Evolutionary conservation across 2,113 vertebrate genomes (phyloP).

Genomic region (Catagonus wagneri): DNA sequence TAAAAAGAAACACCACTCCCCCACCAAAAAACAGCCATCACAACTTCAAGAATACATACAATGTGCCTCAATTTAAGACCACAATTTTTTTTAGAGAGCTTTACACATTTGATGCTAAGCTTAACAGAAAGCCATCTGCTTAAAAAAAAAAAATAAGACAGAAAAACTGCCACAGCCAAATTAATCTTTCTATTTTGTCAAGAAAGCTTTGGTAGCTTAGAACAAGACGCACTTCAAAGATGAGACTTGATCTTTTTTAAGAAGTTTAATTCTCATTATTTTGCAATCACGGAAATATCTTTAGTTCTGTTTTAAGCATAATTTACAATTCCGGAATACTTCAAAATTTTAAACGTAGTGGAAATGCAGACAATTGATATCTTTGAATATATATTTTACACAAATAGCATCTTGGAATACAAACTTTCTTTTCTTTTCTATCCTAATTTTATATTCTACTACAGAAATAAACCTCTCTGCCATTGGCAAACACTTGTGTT

Average conservation of each 20-base stretch:
- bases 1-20: neutral
- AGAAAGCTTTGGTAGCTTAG: neutral
- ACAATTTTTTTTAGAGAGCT: neutral
- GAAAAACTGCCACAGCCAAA: conserved; percentile 57
- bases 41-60: conserved; percentile 65
- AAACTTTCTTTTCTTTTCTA: neutral
- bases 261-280: conserved; percentile 28
- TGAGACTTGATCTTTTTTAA: neutral
- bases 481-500: neutral
- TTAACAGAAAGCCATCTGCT: conserved; percentile 78
- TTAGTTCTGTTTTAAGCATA: neutral
- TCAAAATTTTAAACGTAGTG: neutral
- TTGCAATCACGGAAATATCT: neutral
- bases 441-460: neutral
- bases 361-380: neutral
- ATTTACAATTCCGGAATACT: neutral
- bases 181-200: conserved; percentile 26
- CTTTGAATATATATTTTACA: conserved; percentile 34
- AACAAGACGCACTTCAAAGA: neutral
- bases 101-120: conserved; percentile 59
- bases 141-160: conserved; percentile 62
- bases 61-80: neutral
- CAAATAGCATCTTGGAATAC: neutral
- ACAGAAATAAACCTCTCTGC: neutral
- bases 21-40: neutral